Evolutionary conservation across 1,140 invertebrate species (phyloP).

Genomic region (Leucophenga varia): DNA sequence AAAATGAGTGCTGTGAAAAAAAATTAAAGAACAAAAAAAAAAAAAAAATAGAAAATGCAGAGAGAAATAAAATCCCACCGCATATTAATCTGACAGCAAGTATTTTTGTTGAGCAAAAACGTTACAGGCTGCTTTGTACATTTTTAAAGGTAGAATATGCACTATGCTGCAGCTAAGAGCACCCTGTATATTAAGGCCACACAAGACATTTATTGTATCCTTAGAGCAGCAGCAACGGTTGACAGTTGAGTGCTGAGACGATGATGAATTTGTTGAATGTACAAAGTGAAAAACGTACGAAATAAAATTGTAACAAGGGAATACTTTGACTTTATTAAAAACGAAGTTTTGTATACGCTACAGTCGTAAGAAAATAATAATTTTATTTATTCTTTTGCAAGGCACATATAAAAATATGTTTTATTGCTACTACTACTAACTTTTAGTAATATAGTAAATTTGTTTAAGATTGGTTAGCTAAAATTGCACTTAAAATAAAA

Average conservation of each 20-base stretch:
- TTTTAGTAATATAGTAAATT: no score
- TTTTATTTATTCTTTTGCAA: no score
- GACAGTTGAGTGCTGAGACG: slow-evolving; percentile 50
- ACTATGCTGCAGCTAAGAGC: slow-evolving; percentile 1
- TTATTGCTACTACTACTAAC: no score
- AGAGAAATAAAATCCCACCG: slow-evolving; percentile 39
- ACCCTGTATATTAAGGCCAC: slow-evolving; percentile 27
- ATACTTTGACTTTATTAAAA: no score
- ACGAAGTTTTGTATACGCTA: slow-evolving; percentile 1
- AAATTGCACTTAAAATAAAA: no score
- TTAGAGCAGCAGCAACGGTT: slow-evolving; percentile 33
- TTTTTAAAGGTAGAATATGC: no score
- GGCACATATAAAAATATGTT: no score
- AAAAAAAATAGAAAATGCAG: slow-evolving; percentile 20
- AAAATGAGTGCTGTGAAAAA: slow-evolving; percentile 2
- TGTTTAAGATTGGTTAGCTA: no score
- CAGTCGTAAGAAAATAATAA: slow-evolving; percentile 29
- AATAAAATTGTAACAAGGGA: neutral
- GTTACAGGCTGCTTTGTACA: slow-evolving; percentile 29
- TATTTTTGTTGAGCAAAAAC: slow-evolving; percentile 32
- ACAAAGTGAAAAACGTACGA: slow-evolving; percentile 33
- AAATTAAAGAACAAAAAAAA: slow-evolving; percentile 15
- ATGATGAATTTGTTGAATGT: slow-evolving; percentile 44
- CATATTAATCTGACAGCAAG: slow-evolving; percentile 53
- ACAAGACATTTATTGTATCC: slow-evolving; percentile 54